A percentile compares a stretch with the other conserved stretches of the same genome.
phyloP scores from a whole-genome alignment of 1,140 invertebrate genomes.

The Manduca sexta region DNA sequence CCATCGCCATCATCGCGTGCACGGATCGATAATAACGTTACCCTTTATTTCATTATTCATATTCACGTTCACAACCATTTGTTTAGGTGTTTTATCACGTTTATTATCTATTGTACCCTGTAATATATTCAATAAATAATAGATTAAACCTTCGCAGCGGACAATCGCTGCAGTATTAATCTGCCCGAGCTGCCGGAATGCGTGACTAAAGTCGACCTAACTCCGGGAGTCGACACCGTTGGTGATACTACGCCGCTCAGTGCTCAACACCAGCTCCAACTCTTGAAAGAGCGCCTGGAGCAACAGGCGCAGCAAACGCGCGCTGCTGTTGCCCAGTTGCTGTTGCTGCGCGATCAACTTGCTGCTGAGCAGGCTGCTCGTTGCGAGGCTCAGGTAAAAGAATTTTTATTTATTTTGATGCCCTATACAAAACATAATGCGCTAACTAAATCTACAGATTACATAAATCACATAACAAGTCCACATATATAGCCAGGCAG shows the following conservation, averaged over 20 bases:
- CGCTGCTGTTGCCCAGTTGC: conserved; percentile 92
- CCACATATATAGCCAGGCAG: too few relatives aligned
- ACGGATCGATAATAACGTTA: too few relatives aligned
- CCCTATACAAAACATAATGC: too few relatives aligned
- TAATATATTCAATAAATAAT: too few relatives aligned
- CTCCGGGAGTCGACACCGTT: conserved; percentile 12
- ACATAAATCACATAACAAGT: too few relatives aligned
- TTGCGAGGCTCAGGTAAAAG: conserved; percentile 91
- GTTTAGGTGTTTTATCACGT: too few relatives aligned
- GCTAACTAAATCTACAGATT: too few relatives aligned
- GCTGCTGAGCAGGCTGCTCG: conserved; percentile 94
- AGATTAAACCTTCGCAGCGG: too few relatives aligned
- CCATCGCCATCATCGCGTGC: too few relatives aligned
- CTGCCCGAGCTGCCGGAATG: conserved; percentile 52
- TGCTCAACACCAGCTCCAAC: conserved; percentile 53
- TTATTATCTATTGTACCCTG: too few relatives aligned
- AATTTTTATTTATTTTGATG: background rate
- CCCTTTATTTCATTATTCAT: too few relatives aligned
- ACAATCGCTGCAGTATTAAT: conserved; percentile 32
- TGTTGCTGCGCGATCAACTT: conserved; percentile 93
- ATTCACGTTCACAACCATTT: too few relatives aligned
- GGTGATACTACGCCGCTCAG: conserved; percentile 61
- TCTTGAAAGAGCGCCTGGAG: conserved; percentile 89
- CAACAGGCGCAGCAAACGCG: conserved; percentile 95
- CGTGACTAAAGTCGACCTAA: conserved; percentile 42